These are phyloP conservation scores for Benthosema pterotum DNA, from an alignment of 2,797 vertebrate species.

Conservation along the genomic window DNA sequence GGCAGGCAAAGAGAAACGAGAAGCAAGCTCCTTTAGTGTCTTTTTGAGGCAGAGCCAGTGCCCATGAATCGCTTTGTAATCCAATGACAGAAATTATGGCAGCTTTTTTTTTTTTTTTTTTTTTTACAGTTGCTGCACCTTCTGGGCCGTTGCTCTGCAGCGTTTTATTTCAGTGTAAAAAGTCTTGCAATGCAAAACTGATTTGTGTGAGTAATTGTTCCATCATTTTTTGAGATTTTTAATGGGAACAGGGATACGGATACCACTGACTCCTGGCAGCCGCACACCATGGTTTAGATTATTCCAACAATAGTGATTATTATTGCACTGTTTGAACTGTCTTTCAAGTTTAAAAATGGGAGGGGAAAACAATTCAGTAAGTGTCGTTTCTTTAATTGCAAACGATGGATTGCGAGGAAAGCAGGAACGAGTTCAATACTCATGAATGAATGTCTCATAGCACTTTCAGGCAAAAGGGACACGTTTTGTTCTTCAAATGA, in stretches of 20 bases:
- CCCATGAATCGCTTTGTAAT: constrained; percentile 61
- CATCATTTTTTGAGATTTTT: constrained; percentile 60
- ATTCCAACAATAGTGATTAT: constrained; percentile 75
- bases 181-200: constrained; percentile 51
- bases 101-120: too few species aligned
- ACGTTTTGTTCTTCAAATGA: constrained; percentile 17
- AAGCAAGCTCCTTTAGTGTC: constrained; percentile 44
- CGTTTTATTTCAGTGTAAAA: constrained; percentile 58
- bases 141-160: constrained; percentile 58
- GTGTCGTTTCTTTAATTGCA: constrained; percentile 37
- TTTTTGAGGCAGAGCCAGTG: constrained; percentile 46
- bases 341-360: constrained; percentile 23
- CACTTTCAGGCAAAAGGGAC: constrained; percentile 12
- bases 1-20: constrained; percentile 36
- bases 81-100: constrained; percentile 60
- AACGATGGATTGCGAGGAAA: not conserved
- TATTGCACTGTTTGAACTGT: constrained; percentile 65
- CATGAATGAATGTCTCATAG: not conserved
- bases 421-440: not conserved
- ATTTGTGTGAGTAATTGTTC: constrained; percentile 59
- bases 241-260: constrained; percentile 45
- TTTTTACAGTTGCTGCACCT: constrained; percentile 66
- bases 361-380: constrained; percentile 43
- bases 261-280: constrained; percentile 32
- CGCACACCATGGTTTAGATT: constrained; percentile 69